phyloP scores from a whole-genome alignment of 2,113 vertebrate genomes.

The Chamaetylas fuelleborni region DNA sequence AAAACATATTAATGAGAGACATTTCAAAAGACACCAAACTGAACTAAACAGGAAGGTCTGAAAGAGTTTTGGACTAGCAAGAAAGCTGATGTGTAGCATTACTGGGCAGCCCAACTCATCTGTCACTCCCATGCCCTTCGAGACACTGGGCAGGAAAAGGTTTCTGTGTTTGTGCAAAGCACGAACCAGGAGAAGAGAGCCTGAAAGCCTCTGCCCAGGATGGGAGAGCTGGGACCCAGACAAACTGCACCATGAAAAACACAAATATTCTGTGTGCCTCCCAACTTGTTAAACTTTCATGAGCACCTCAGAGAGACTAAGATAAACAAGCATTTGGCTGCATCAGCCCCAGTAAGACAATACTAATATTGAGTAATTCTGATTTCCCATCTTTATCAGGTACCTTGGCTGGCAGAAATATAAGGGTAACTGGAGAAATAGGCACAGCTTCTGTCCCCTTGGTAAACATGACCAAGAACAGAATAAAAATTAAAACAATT shows the following conservation, averaged over 20 bases:
- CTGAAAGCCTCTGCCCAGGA: background rate
- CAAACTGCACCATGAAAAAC: background rate
- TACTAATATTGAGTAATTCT: background rate
- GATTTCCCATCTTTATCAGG: background rate
- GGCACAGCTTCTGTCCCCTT: background rate
- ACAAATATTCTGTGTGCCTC: background rate
- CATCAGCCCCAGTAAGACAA: background rate
- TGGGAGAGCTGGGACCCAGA: background rate
- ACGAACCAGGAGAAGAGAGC: background rate
- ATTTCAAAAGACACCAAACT: background rate
- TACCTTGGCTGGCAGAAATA: background rate
- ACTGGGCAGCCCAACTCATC: background rate
- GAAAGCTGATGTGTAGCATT: background rate
- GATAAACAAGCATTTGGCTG: background rate
- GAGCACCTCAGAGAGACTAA: background rate
- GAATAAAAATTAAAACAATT: background rate
- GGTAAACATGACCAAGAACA: background rate
- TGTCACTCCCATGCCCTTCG: accelerated
- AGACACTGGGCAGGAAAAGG: background rate
- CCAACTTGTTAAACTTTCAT: background rate
- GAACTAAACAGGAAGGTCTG: background rate
- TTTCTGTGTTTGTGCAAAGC: background rate
- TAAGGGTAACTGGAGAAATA: background rate
- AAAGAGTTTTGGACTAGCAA: background rate
- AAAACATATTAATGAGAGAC: background rate